Base-by-base conservation (phyloP, 2,113 vertebrate species). In the Thalassoma bifasciatum region DNA sequence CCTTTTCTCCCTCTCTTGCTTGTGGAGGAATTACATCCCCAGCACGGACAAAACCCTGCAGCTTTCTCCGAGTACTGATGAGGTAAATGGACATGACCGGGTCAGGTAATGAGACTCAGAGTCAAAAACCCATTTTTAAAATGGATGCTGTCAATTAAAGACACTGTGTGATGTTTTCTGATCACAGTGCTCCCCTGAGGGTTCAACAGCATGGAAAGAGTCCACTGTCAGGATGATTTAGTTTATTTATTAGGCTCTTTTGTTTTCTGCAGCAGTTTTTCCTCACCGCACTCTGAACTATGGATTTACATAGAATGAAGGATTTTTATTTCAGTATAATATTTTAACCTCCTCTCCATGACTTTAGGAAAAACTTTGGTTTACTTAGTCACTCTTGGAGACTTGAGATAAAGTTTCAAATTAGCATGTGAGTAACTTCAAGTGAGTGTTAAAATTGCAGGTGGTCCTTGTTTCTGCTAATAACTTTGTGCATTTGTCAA, bases 1-100 rank as follows among this genome's bases (percentile, higher is more conserved):
- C 66, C 56, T 75, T 73, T 72, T 83, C 75, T 81, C 53, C 36
- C 57, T 49, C 56, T 60, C 59, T 53, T 64, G 69, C 51, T 62
- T 61, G 16, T 61, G 36, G 42, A 76, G 22, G 47, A 79, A 80
- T 74, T 66, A 80, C 72, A 68, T 56, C 5, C 17, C 61, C 61
- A 78, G 38, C 30, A 34, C 50, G 19, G 30, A 54, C 58, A 57
- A 73, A 63, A 2, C 52, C 69, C 59, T 49, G 74, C 69, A 71
- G 75, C 11, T 78, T 61, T 59, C 14, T 47, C 52, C 42, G 67
- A 38, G 58, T 53, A 19, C 66, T 34, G 70, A 72, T 44, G 53
- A 53, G 53, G 23, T 34, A 56, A 72, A 61, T 34, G 37, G n/a
- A 56, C 10, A 14, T 59, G 73, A 68, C 47, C 23, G 38, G 46